Evolutionary conservation across 2,797 vertebrate genomes (phyloP).

Genomic region (Sebastes alutus): DNA sequence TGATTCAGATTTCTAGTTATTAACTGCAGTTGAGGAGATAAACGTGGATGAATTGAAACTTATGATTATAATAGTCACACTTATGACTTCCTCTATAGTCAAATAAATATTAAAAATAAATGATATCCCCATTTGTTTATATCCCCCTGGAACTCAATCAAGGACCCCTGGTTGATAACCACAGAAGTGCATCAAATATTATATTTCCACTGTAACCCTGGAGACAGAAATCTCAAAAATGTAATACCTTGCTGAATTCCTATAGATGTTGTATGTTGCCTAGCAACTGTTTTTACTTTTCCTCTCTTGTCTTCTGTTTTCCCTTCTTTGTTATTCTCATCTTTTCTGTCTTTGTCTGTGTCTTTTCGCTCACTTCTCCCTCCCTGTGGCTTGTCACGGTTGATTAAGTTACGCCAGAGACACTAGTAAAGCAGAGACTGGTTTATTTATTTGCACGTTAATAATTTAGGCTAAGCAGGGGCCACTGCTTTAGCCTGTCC

Average conservation of each 20-base stretch:
- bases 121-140: too few species aligned
- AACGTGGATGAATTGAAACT: too few species aligned
- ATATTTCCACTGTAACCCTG: constrained; percentile 80
- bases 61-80: too few species aligned
- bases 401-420: constrained; percentile 80
- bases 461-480: constrained; percentile 79
- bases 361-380: constrained; percentile 50
- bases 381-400: constrained; percentile 71
- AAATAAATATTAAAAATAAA: too few species aligned
- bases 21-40: too few species aligned
- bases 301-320: constrained; percentile 51
- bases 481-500: constrained; percentile 59
- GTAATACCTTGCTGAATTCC: constrained; percentile 79
- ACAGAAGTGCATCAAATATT: constrained; percentile 65
- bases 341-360: constrained; percentile 64
- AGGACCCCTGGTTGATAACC: background rate
- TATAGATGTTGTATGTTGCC: constrained; percentile 87
- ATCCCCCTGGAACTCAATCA: too few species aligned
- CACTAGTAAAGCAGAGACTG: constrained; percentile 71
- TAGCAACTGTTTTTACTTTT: constrained; percentile 83
- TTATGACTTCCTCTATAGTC: background rate
- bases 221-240: constrained; percentile 82
- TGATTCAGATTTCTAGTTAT: too few species aligned
- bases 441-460: constrained; percentile 82
- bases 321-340: constrained; percentile 52